Evolutionary conservation across 2,113 vertebrate genomes (phyloP).

Genomic region (Camelus bactrianus): DNA sequence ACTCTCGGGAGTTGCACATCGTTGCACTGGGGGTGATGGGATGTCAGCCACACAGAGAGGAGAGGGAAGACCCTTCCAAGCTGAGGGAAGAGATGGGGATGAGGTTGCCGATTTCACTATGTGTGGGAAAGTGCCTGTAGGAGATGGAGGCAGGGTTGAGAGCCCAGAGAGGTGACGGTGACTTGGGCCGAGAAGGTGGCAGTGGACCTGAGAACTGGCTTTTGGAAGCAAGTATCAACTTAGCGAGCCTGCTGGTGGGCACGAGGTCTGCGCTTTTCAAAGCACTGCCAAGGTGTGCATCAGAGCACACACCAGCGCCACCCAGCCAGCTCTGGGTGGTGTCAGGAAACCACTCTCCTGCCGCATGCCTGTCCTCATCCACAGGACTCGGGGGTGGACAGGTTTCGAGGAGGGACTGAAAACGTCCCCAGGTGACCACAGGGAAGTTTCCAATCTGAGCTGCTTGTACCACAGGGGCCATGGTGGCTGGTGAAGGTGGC

Average conservation of each 20-base stretch:
- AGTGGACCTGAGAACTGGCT: neutral
- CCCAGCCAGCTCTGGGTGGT: neutral
- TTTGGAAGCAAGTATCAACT: neutral
- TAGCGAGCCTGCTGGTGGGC: accelerated
- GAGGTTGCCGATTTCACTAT: too few species aligned
- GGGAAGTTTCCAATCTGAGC: neutral
- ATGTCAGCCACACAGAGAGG: neutral
- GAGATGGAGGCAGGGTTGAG: accelerated
- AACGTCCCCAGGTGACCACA: neutral
- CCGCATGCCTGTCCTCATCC: too few species aligned
- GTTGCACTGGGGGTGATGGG: accelerated
- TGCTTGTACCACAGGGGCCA: too few species aligned
- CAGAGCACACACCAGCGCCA: accelerated
- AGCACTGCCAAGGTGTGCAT: too few species aligned
- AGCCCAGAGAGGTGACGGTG: neutral
- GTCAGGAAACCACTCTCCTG: too few species aligned
- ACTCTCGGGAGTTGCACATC: neutral
- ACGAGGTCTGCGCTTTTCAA: neutral
- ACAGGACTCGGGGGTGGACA: accelerated
- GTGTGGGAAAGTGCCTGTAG: neutral
- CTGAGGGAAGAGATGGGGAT: accelerated
- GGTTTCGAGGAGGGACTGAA: neutral
- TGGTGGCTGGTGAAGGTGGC: neutral
- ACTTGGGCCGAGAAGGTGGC: too few species aligned
- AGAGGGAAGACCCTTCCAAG: neutral